Base-by-base conservation (phyloP, 2,113 vertebrate species). In the Okapia johnstoni region DNA sequence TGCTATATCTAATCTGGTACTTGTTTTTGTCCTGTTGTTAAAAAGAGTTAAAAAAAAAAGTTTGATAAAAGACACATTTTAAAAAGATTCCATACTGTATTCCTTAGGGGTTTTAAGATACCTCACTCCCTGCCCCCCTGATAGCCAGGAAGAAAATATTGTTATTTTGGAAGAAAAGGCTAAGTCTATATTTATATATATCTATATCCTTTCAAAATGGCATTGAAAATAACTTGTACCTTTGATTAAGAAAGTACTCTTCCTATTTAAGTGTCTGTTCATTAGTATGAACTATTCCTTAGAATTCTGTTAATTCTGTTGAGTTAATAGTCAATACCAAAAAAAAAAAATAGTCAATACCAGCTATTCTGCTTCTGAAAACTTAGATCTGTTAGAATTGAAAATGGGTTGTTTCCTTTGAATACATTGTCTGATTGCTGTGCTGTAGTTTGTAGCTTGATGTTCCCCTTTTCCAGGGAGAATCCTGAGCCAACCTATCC, bases 401-500 rank as follows among this genome's bases (percentile, higher is more conserved):
- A 92, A 89, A 90, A 26, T 96, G 61, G 70, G 88, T 54, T 63
- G 55, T 85, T 95, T 91, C 77, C 89, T 85, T 92, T 93, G 81
- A 90, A 73, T 92, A 52, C 28, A 50, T 88, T 97, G 90, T 94
- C 92, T 96, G 91, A 85, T 84, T 98, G 94, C 83, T 73, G 92
- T 98, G 83, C 93, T 98, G 77, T 97, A 97, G 97, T 98, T 97
- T 98, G 97, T 98, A 98, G 98, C 98, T 97, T 98, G 96, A 97
- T 98, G 77, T 98, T 98, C 98, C 89, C 97, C 96, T 98, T 98
- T 98, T 98, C 97, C 97, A 98, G 98, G 97, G 96, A 98, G 97
- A 95, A 85, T 98, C 94, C 97, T 98, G 98, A 98, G 58, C 60
- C 98, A 98, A 36, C 96, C 55, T 98, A 93, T 92, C 90, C 91